Percentiles rank a stretch among this genome's conserved stretches.
These are phyloP conservation scores for Drosophila littoralis DNA, from an alignment of 1,140 invertebrate genomes.

Conservation along the genomic window DNA sequence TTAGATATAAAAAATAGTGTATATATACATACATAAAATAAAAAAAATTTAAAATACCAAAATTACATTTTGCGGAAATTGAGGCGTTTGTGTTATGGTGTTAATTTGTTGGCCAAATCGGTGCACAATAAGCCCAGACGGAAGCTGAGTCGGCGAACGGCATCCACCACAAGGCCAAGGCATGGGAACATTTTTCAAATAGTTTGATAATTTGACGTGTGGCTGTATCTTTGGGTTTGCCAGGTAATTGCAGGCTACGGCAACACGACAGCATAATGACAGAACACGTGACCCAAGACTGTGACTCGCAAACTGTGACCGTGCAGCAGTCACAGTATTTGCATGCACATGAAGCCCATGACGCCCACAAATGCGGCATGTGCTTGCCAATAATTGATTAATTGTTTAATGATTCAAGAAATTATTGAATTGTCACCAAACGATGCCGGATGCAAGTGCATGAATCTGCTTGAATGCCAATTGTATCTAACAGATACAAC, in stretches of 20 bases:
- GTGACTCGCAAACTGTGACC: neutral
- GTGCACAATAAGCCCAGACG: constrained; percentile 17
- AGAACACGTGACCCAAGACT: neutral
- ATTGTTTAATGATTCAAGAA: neutral
- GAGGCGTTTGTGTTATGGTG: constrained; percentile 63
- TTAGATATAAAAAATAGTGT: constrained; percentile 48
- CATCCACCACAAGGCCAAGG: constrained; percentile 14
- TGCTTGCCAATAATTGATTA: constrained; percentile 13
- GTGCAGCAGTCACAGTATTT: constrained; percentile 9
- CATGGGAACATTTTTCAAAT: constrained; percentile 10
- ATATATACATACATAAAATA: neutral
- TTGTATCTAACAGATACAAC: constrained; percentile 6
- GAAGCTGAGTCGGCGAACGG: neutral
- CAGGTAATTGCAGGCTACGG: constrained; percentile 5
- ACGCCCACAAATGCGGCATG: neutral
- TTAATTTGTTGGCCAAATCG: constrained; percentile 64
- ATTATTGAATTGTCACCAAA: constrained; percentile 21
- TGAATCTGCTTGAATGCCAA: neutral
- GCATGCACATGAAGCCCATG: neutral
- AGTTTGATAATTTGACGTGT: constrained; percentile 6
- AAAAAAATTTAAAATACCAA: constrained; percentile 28
- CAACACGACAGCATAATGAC: constrained; percentile 4
- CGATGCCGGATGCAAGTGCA: constrained; percentile 6
- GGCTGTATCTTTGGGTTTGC: constrained; percentile 1
- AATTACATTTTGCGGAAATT: constrained; percentile 76